A percentile compares a stretch with the other conserved stretches of the same genome.
phyloP scores from a whole-genome alignment of 2,797 vertebrate species.

The Sebastes hopkinsi region DNA sequence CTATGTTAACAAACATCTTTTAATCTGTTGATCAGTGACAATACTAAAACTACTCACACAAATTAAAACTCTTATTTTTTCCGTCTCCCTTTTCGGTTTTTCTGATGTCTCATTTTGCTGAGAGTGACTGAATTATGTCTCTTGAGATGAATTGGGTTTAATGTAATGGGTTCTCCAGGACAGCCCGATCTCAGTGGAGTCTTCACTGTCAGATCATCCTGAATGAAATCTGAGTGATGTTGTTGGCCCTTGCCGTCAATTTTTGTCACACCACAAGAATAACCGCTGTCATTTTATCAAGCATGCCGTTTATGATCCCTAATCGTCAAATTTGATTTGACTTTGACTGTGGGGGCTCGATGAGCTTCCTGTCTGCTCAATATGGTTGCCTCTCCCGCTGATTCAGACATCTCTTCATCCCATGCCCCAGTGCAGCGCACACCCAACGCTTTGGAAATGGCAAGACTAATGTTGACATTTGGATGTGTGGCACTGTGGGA shows the following conservation, averaged over 20 bases:
- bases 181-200: neutral
- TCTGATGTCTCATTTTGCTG: neutral
- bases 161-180: conserved; percentile 1
- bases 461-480: conserved; percentile 13
- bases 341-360: neutral
- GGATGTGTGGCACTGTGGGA: neutral
- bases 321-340: neutral
- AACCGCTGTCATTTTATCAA: conserved; percentile 8
- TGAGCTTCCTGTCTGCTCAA: neutral
- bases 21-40: neutral
- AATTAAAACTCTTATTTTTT: neutral
- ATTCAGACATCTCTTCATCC: neutral
- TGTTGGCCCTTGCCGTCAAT: neutral
- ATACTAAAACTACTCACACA: neutral
- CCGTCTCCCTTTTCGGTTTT: neutral
- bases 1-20: neutral
- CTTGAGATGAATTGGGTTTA: conserved; percentile 2
- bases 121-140: neutral
- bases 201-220: conserved; percentile 6
- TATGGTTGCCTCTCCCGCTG: neutral
- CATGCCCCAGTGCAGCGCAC: neutral
- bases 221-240: conserved; percentile 2
- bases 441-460: neutral
- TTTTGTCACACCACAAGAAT: neutral
- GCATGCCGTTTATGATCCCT: neutral